These are phyloP conservation scores for Polypedilum vanderplanki DNA, from an alignment of 1,140 invertebrate species.

Conservation along the genomic window DNA sequence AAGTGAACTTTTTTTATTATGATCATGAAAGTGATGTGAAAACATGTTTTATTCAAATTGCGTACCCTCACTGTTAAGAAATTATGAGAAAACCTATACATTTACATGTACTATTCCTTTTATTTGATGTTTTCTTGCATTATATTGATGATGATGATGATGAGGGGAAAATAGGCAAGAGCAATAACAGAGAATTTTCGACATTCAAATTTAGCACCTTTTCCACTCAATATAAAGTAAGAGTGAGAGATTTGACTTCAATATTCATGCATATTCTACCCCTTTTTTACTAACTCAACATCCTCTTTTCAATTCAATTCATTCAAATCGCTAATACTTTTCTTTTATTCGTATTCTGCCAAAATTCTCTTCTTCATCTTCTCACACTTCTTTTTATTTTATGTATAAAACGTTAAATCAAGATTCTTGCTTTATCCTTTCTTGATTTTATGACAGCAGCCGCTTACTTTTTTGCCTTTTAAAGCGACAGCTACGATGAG, in stretches of 20 bases:
- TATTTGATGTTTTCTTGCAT: not conserved
- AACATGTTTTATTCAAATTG: conserved; percentile 14
- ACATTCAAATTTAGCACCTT: conserved; percentile 13
- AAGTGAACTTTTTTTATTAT: not conserved
- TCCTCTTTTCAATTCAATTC: not conserved
- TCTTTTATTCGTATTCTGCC: not conserved
- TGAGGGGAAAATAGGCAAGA: not conserved
- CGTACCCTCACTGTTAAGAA: not conserved
- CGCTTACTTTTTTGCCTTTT: not conserved
- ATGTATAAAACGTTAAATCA: not conserved
- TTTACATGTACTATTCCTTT: not conserved
- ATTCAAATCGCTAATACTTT: conserved; percentile 7
- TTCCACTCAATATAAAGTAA: not conserved
- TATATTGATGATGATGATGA: not conserved
- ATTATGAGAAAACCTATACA: not conserved
- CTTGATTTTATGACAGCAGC: conserved; percentile 4
- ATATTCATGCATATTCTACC: not conserved
- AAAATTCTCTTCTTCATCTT: not conserved
- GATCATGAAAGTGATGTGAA: not conserved
- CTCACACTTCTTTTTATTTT: not conserved
- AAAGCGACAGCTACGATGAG: not conserved
- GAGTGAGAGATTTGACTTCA: not conserved
- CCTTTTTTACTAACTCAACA: not conserved
- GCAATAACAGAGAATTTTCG: not conserved
- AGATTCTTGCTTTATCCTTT: not conserved